Conservation (phyloP, 2,888 invertebrate genomes). For the Troides aeacus region DNA sequence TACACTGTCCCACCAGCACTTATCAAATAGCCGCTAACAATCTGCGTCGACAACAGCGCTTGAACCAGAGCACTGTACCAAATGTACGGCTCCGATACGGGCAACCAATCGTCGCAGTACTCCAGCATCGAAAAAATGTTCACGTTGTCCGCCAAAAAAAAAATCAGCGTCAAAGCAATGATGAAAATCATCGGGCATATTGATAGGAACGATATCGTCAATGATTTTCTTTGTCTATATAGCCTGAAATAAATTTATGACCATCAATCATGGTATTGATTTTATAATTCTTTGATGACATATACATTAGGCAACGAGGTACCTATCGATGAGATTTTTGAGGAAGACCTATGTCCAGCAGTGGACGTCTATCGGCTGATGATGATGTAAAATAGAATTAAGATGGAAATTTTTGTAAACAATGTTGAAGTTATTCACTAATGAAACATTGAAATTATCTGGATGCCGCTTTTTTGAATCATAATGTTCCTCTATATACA, state of each 20-base stretch:
- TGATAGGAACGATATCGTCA: conserved; percentile 64
- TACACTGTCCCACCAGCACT: conserved; percentile 83
- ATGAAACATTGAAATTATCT: too few relatives aligned
- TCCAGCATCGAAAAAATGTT: conserved; percentile 57
- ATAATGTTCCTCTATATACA: too few relatives aligned
- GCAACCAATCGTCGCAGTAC: conserved; percentile 66
- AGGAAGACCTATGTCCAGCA: too few relatives aligned
- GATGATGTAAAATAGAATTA: too few relatives aligned
- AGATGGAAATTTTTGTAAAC: too few relatives aligned
- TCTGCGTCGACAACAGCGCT: conserved; percentile 82
- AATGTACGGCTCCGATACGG: conserved; percentile 60
- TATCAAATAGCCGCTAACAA: conserved; percentile 82
- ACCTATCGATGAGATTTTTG: too few relatives aligned
- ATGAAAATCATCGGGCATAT: conserved; percentile 58
- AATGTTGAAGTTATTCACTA: too few relatives aligned
- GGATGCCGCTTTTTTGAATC: too few relatives aligned
- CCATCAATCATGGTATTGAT: neutral
- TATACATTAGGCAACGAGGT: too few relatives aligned
- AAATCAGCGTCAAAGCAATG: conserved; percentile 57
- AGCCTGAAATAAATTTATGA: conserved; percentile 56
- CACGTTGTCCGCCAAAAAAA: conserved; percentile 59
- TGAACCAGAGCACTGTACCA: conserved; percentile 84
- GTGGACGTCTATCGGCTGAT: too few relatives aligned
- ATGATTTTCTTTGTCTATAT: conserved; percentile 74
- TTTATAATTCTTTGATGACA: too few relatives aligned